A percentile compares a stretch with the other conserved stretches of the same genome.
phyloP scores from a whole-genome alignment of 2,797 vertebrate species.

The Amazona finschi region DNA sequence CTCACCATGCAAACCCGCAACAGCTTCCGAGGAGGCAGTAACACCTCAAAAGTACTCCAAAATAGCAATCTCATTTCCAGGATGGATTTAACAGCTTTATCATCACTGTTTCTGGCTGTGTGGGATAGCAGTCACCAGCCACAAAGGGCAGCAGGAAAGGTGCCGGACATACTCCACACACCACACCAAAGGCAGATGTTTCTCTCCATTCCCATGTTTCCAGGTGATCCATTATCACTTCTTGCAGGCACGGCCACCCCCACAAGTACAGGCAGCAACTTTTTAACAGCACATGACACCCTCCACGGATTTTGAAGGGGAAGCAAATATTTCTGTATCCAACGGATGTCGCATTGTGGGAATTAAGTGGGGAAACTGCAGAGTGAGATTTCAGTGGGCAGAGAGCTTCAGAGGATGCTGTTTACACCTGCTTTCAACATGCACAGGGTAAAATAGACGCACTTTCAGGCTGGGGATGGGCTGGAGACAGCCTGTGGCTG shows the following conservation, averaged over 20 bases:
- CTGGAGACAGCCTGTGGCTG: background rate
- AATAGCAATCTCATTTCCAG: background rate
- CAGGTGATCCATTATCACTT: background rate
- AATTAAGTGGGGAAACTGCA: background rate
- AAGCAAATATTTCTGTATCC: background rate
- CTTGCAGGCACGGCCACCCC: background rate
- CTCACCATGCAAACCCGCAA: background rate
- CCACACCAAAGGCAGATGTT: background rate
- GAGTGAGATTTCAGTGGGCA: accelerated
- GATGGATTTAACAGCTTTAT: background rate
- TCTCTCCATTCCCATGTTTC: background rate
- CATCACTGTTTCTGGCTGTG: background rate
- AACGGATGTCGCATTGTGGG: accelerated
- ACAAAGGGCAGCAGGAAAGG: background rate
- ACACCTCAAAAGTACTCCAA: background rate
- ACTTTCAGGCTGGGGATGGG: background rate
- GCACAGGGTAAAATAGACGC: background rate
- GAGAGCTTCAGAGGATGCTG: background rate
- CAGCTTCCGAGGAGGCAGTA: background rate
- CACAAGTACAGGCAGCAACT: background rate
- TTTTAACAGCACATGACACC: background rate
- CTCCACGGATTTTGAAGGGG: background rate
- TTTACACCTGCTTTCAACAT: background rate
- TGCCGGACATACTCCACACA: background rate
- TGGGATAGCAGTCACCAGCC: background rate